Percentiles rank a stretch among this genome's conserved stretches.
Evolutionary conservation across 2,888 invertebrate species (phyloP).

Genomic region (Cryptus armator): DNA sequence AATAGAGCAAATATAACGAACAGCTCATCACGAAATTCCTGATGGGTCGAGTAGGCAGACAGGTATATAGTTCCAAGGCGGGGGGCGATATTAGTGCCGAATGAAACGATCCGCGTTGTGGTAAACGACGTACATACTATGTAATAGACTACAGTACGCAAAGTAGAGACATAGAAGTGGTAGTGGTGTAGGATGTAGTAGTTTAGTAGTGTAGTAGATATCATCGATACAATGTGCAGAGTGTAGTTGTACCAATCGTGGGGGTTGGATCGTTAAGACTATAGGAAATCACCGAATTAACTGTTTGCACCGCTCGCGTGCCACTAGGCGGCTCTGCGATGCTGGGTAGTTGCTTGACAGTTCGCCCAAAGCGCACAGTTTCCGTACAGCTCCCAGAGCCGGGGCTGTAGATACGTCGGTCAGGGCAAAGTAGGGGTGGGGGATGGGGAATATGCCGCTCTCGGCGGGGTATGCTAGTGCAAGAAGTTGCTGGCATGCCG

Average conservation of each 20-base stretch:
- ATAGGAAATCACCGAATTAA: constrained; percentile 78
- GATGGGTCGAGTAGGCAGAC: constrained; percentile 44
- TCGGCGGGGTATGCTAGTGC: constrained; percentile 22
- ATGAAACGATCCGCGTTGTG: constrained; percentile 11
- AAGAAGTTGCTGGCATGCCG: constrained; percentile 58
- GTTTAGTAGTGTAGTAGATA: background rate
- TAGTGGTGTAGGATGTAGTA: background rate
- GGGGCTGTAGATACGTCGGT: constrained; percentile 46
- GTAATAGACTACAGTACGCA: background rate
- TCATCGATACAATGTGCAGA: background rate
- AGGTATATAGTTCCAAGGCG: constrained; percentile 46
- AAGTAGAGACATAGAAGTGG: background rate
- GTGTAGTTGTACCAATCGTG: constrained; percentile 33
- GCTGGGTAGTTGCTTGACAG: constrained; percentile 69
- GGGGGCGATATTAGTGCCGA: constrained; percentile 53
- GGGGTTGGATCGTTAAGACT: constrained; percentile 71
- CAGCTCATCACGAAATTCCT: constrained; percentile 57
- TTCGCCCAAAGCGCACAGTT: constrained; percentile 66
- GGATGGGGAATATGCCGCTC: constrained; percentile 27
- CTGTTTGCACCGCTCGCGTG: constrained; percentile 73
- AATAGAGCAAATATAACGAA: background rate
- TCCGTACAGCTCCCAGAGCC: constrained; percentile 59
- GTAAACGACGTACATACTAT: background rate
- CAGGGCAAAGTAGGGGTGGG: constrained; percentile 49
- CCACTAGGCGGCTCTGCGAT: constrained; percentile 54